phyloP scores from a whole-genome alignment of 2,113 vertebrate species.

The Glaucidium brasilianum region DNA sequence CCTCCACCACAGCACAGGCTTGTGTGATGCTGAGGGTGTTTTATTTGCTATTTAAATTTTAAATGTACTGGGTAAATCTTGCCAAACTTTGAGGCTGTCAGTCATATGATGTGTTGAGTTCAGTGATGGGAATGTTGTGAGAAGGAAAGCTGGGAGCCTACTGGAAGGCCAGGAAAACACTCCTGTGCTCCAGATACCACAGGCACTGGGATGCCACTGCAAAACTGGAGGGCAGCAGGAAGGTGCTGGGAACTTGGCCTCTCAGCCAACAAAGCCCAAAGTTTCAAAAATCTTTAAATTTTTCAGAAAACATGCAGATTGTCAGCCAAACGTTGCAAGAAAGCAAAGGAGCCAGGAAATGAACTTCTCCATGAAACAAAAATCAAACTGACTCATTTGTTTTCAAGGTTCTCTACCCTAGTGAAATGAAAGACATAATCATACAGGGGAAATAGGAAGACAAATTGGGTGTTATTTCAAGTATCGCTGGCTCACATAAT shows the following conservation, averaged over 20 bases:
- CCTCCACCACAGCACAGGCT: background rate
- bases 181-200: background rate
- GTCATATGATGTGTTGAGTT: background rate
- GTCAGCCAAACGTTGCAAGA: rapidly evolving
- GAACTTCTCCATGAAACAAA: constrained; percentile 42
- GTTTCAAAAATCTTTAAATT: background rate
- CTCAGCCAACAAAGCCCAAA: background rate
- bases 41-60: background rate
- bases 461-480: constrained; percentile 57
- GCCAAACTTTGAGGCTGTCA: background rate
- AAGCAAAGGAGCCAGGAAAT: constrained; percentile 12
- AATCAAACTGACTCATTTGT: constrained; percentile 62
- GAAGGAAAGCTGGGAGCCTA: background rate
- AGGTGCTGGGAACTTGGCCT: background rate
- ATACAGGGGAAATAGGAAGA: constrained; percentile 50
- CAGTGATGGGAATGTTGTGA: background rate
- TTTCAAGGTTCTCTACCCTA: constrained; percentile 40
- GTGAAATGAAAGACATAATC: constrained; percentile 59
- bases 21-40: background rate
- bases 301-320: background rate
- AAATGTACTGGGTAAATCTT: background rate
- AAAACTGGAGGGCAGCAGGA: background rate
- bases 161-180: background rate
- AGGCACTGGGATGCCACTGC: background rate
- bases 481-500: constrained; percentile 39